Evolutionary conservation across 2,797 vertebrate genomes (phyloP).

Genomic region (Champsocephalus gunnari): DNA sequence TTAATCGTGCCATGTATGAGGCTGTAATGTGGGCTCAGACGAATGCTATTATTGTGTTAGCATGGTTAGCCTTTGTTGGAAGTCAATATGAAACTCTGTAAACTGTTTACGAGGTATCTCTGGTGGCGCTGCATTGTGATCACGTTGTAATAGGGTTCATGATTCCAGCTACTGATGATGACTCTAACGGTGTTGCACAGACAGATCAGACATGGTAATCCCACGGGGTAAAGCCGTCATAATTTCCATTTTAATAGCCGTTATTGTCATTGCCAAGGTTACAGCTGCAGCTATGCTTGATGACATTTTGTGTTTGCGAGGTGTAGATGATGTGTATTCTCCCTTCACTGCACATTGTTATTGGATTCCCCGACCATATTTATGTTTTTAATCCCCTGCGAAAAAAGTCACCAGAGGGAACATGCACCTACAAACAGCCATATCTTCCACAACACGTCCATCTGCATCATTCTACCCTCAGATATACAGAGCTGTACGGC

Average conservation of each 20-base stretch:
- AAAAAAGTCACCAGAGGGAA: slow-evolving; percentile 68
- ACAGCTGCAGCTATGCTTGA: slow-evolving; percentile 60
- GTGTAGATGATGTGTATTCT: slow-evolving; percentile 69
- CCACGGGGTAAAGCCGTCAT: slow-evolving; percentile 50
- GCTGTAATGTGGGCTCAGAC: slow-evolving; percentile 13
- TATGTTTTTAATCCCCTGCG: slow-evolving; percentile 75
- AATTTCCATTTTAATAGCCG: slow-evolving; percentile 75
- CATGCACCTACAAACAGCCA: slow-evolving; percentile 39
- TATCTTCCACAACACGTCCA: slow-evolving; percentile 58
- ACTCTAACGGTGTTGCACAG: slow-evolving; percentile 36
- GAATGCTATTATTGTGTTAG: slow-evolving; percentile 22
- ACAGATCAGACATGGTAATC: slow-evolving; percentile 66
- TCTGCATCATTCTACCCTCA: slow-evolving; percentile 42
- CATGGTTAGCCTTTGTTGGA: slow-evolving; percentile 40
- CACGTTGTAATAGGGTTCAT: slow-evolving; percentile 55
- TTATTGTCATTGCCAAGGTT: slow-evolving; percentile 81
- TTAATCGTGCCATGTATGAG: neutral
- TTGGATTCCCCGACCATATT: slow-evolving; percentile 74
- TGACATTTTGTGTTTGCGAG: slow-evolving; percentile 70
- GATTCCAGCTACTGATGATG: slow-evolving; percentile 53
- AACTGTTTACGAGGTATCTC: slow-evolving; percentile 58
- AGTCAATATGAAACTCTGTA: slow-evolving; percentile 42
- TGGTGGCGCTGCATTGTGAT: slow-evolving; percentile 35
- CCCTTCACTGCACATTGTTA: slow-evolving; percentile 72
- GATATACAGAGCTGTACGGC: slow-evolving; percentile 34